Conservation (phyloP, 2,113 vertebrate genomes). For the Channa argus region DNA sequence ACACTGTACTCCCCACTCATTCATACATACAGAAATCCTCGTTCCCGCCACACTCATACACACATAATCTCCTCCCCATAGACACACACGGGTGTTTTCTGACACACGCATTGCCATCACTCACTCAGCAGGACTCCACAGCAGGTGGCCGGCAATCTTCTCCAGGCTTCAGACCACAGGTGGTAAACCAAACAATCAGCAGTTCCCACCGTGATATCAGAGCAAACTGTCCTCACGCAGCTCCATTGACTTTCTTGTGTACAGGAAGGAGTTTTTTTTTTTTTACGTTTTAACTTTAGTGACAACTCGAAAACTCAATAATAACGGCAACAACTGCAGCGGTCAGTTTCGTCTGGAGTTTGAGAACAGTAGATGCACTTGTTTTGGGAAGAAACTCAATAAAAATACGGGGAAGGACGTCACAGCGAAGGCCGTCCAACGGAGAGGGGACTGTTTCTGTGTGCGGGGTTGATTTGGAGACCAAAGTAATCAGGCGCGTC, state of each 20-base stretch:
- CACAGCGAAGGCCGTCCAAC: no score
- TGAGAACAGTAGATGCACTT: neutral
- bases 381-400: no score
- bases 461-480: no score
- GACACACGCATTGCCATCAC: constrained; percentile 45
- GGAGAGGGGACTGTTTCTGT: no score
- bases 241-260: constrained; percentile 43
- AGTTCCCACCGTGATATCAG: constrained; percentile 51
- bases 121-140: constrained; percentile 52
- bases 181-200: constrained; percentile 76
- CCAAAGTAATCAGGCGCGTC: no score
- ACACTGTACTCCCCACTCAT: neutral
- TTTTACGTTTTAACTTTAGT: neutral
- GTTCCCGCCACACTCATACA: neutral
- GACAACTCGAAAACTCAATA: constrained; percentile 41
- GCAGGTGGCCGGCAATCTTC: constrained; percentile 63
- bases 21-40: constrained; percentile 2
- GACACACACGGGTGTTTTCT: neutral
- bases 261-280: constrained; percentile 4
- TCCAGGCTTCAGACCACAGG: constrained; percentile 65
- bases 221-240: constrained; percentile 59
- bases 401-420: no score
- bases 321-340: constrained; percentile 11
- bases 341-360: constrained; percentile 32
- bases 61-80: neutral